Base-by-base conservation (phyloP, 2,888 invertebrate genomes). In the Napeogenes sylphis region DNA sequence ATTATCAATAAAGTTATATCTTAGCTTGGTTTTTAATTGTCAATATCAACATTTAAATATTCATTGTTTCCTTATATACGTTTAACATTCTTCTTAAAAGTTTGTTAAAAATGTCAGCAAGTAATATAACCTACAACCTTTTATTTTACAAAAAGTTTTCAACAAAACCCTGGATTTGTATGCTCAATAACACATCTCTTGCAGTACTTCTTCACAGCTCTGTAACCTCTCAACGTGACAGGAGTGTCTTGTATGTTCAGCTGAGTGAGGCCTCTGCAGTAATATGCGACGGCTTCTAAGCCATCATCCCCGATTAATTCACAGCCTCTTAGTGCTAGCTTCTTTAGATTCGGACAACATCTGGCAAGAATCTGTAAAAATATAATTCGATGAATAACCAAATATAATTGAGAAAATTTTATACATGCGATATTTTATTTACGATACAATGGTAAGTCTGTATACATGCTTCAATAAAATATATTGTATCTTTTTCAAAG, bases 171-270 rank as follows among this genome's bases (percentile, higher is more conserved):
- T 67, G 98, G 98, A 86, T 98, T 98, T 2, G 98, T 98, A 80
- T 98, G 98, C 81, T 98, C 98, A 70, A 98, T 98, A 69, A 98
- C 95, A 84, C 98, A 98, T 74, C 96, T 89, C 76, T 97, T 96
- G 85, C 98, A 98, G 80, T 96, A 97, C 79, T 96, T 96, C 83
- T 97, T 97, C 54, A 98, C 97, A 4, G 97, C 97, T 73, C 96
- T 90, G 81, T 98, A 98, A 0, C 97, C 97, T 72, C 97, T 94
- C 55, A 96, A 87, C 4, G 97, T 96, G 71, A 98, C 95, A 65
- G 96, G 95, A 67, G 98, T 98, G 82, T 98, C 98, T 77, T 98
- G 97, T 68, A 98, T 97, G 81, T 98, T 98, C 10, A 98, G 91
- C 79, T 98, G 98, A 62, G 97, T 96, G 47, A 98, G 89, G 0